phyloP scores from a whole-genome alignment of 2,888 invertebrate species.

The Ceriagrion tenellum region DNA sequence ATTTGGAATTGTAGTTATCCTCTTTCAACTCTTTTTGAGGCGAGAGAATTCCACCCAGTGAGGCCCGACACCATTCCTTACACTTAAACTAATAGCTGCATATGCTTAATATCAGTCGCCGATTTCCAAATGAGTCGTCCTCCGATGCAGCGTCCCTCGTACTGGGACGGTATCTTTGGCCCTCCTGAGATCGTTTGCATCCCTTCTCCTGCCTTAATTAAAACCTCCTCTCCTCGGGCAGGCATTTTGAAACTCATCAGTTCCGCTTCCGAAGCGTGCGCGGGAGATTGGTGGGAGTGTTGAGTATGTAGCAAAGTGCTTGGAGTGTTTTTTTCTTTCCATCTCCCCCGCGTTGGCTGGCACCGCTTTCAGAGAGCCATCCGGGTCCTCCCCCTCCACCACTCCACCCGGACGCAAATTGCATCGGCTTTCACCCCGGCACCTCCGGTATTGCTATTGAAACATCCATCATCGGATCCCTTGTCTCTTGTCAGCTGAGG shows the following conservation, averaged over 20 bases:
- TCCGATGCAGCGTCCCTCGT: neutral
- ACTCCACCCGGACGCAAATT: neutral
- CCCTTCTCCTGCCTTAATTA: neutral
- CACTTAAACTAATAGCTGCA: no score
- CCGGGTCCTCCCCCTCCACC: neutral
- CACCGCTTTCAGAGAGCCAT: neutral
- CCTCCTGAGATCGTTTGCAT: neutral
- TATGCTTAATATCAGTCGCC: neutral
- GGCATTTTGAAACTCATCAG: neutral
- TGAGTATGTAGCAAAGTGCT: neutral
- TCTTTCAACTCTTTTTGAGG: no score
- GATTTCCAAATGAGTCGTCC: neutral
- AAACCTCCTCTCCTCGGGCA: neutral
- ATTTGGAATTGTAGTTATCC: no score
- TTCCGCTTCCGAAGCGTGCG: neutral
- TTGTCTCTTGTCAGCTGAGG: constrained; percentile 25
- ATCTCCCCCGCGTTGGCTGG: no score
- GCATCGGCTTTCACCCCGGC: neutral
- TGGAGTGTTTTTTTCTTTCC: neutral
- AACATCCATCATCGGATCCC: neutral
- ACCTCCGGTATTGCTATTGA: neutral
- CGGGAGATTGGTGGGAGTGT: neutral
- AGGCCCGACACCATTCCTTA: no score
- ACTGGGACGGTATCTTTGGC: neutral
- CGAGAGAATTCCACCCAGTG: no score